Percentiles rank a stretch among this genome's conserved stretches.
Evolutionary conservation across 2,113 vertebrate genomes (phyloP).

Genomic region (Ursus arctos): DNA sequence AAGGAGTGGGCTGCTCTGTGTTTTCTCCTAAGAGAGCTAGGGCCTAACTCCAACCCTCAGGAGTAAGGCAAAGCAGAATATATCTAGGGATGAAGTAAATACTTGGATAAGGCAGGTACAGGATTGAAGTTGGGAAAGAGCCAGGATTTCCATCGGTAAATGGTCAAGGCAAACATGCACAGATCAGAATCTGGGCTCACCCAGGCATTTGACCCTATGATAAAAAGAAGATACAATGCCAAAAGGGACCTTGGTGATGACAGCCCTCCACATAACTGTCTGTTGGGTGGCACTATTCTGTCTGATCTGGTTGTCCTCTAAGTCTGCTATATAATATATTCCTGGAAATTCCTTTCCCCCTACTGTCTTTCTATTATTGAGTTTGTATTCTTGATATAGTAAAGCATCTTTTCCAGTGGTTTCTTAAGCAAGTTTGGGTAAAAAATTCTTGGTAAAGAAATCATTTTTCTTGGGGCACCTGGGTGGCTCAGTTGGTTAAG

Average conservation of each 20-base stretch:
- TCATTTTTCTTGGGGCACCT: background rate
- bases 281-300: background rate
- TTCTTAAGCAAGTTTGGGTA: constrained; percentile 35
- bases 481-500: background rate
- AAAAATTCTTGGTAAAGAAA: constrained; percentile 47
- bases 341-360: background rate
- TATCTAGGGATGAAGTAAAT: background rate
- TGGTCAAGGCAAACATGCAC: background rate
- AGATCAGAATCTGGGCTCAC: background rate
- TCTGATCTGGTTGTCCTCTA: background rate
- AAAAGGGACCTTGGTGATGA: background rate
- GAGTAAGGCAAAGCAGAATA: background rate
- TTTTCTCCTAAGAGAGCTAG: background rate
- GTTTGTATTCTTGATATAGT: background rate
- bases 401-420: background rate
- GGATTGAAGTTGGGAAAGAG: background rate
- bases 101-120: background rate
- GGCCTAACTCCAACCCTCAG: background rate
- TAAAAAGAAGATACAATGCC: background rate
- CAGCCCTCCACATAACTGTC: background rate
- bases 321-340: background rate
- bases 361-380: background rate
- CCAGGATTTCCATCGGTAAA: background rate
- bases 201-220: background rate
- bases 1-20: background rate